Percentiles rank a stretch among this genome's conserved stretches.
These are phyloP conservation scores for Tyto alba DNA, from an alignment of 2,113 vertebrate genomes.

Conservation along the genomic window DNA sequence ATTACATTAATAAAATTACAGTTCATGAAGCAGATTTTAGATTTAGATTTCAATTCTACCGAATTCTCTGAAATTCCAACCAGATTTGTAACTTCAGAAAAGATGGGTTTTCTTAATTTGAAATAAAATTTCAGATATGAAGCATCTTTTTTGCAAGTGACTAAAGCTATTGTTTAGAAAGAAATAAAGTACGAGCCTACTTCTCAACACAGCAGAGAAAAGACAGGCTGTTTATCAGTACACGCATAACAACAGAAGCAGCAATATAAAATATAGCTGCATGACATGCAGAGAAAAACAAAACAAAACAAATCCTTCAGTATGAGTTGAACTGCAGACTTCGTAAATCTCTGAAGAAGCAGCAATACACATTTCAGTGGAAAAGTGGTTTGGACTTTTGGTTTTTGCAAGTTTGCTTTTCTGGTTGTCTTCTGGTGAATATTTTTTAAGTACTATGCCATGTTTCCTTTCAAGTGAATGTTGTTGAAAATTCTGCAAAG, in stretches of 20 bases:
- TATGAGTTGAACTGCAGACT: neutral
- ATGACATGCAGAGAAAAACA: neutral
- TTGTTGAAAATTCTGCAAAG: conserved; percentile 1
- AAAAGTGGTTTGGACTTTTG: neutral
- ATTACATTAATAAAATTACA: neutral
- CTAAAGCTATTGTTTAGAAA: neutral
- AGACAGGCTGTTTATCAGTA: neutral
- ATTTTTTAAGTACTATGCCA: neutral
- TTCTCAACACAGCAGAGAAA: neutral
- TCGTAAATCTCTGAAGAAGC: neutral
- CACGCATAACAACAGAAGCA: neutral
- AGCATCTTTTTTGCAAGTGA: neutral
- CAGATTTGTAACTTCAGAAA: neutral
- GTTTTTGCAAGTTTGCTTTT: neutral
- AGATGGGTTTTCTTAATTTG: neutral
- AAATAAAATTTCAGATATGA: neutral
- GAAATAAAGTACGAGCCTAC: neutral
- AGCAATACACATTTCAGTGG: neutral
- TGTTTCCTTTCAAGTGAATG: neutral
- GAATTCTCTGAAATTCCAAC: neutral
- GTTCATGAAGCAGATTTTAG: neutral
- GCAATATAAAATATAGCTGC: neutral
- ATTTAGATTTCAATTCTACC: neutral
- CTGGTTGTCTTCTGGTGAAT: neutral
- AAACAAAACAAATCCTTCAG: neutral